Base-by-base conservation (phyloP, 2,113 vertebrate species). In the Nesospiza acunhae region DNA sequence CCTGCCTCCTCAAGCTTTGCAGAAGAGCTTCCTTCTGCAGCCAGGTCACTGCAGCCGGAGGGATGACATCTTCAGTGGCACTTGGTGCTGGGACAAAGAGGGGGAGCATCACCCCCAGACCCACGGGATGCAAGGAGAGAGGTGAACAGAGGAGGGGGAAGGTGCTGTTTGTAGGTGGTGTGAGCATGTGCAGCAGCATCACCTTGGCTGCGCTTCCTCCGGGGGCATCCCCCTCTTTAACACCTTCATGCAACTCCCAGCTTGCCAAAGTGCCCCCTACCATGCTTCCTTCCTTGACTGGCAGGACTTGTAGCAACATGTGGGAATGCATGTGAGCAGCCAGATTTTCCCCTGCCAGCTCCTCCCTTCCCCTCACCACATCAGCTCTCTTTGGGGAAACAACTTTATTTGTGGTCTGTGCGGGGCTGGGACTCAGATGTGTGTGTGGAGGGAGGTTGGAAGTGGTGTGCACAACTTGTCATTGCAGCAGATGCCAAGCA, bases 401-500 rank as follows among this genome's bases (percentile, higher is more conserved):
- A 77, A 15, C 83, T n/a, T 89, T 15, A 39, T 68, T 55, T 95
- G 64, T 87, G 26, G 2, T 92, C 42, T 27, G 27, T 2, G 50
- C 7, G 5, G 15, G 1, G 8, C 18, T 55, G 83, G 84, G 81
- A 23, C 78, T 53, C 16, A 3, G 62, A 78, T 39, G 46, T 17
- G 56, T 4, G 3, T 55, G 30, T 16, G 50, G 4, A 7, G 5
- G 24, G 30, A n/a, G 26, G 39, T 42, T 63, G 26, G 49, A 41
- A 76, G 73, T 6, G 15, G 35, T 8, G 68, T 6, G 39, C 2
- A 3, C 3, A 6, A 15, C 73, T 82, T 35, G 31, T 87, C 85
- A 68, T 56, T 20, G 86, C 88, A 89, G 81, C 70, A 94, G 96
- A 87, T 94, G 91, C 83, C 70, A 83, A 91, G 42, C n/a, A 95